Evolutionary conservation across 1,140 invertebrate genomes (phyloP).

Genomic region (Aphelinus atriplicis): DNA sequence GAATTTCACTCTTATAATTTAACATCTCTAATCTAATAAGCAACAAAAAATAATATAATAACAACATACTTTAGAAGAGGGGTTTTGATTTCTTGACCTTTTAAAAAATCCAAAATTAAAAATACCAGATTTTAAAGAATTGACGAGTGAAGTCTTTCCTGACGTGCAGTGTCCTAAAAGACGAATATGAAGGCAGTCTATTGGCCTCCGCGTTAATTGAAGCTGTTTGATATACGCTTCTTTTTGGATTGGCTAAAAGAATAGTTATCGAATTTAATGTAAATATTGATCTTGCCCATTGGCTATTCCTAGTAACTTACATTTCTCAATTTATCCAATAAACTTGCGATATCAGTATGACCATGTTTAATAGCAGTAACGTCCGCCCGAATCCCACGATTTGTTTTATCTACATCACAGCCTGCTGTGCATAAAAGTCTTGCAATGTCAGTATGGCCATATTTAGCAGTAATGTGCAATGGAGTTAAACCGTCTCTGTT

Average conservation of each 20-base stretch:
- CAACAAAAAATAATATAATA: constrained; percentile 21
- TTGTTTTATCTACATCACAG: constrained; percentile 75
- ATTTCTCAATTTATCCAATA: constrained; percentile 77
- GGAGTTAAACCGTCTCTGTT: constrained; percentile 77
- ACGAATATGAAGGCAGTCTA: constrained; percentile 79
- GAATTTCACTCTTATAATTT: background rate
- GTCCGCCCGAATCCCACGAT: constrained; percentile 80
- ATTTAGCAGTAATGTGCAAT: constrained; percentile 78
- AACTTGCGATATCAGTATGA: constrained; percentile 77
- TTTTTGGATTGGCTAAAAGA: constrained; percentile 60
- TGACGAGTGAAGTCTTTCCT: constrained; percentile 81
- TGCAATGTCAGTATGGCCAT: constrained; percentile 81
- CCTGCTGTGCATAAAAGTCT: constrained; percentile 79
- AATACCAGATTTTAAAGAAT: constrained; percentile 76
- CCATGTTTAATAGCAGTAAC: constrained; percentile 85
- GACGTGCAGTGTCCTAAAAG: constrained; percentile 81
- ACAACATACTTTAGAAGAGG: constrained; percentile 54
- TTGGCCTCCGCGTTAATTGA: constrained; percentile 71
- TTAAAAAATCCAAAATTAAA: constrained; percentile 73
- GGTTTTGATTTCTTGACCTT: constrained; percentile 66
- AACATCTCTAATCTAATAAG: background rate
- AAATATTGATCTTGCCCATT: no score
- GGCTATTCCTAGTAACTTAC: constrained; percentile 60
- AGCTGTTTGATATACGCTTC: constrained; percentile 79
- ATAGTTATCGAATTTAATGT: background rate